Evolutionary conservation across 1,140 invertebrate genomes (phyloP).

Genomic region (Drosophila mauritiana): DNA sequence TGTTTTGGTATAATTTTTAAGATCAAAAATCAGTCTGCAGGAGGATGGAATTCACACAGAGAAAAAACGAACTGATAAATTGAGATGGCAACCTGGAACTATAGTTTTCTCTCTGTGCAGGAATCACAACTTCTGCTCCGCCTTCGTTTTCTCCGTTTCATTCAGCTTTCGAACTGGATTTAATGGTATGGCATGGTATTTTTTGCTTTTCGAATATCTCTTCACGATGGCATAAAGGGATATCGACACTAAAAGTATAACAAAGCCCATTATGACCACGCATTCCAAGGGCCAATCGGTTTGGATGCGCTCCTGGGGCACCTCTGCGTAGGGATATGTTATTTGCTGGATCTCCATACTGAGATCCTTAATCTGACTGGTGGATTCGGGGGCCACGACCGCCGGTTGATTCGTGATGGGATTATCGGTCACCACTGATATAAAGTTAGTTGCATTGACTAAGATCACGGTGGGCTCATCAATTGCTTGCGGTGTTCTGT

Average conservation of each 20-base stretch:
- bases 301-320: background rate
- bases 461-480: background rate
- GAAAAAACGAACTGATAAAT: constrained; percentile 13
- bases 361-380: constrained; percentile 6
- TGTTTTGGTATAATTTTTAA: constrained; percentile 43
- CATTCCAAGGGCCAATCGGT: background rate
- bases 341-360: background rate
- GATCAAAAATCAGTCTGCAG: constrained; percentile 48
- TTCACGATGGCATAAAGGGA: too few species aligned
- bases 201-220: background rate
- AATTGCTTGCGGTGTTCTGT: background rate
- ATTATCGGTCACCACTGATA: background rate
- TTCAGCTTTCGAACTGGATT: constrained; percentile 4
- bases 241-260: too few species aligned
- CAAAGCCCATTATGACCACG: background rate
- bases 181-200: constrained; percentile 13
- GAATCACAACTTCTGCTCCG: constrained; percentile 26
- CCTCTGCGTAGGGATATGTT: background rate
- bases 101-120: constrained; percentile 21
- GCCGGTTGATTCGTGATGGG: background rate
- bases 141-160: constrained; percentile 10
- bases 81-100: constrained; percentile 26
- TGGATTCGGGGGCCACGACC: background rate
- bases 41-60: constrained; percentile 28
- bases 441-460: background rate